Percentiles rank a stretch among this genome's conserved stretches.
Conservation (phyloP, 1,140 invertebrate genomes). For the Diploscapter pachys region DNA sequence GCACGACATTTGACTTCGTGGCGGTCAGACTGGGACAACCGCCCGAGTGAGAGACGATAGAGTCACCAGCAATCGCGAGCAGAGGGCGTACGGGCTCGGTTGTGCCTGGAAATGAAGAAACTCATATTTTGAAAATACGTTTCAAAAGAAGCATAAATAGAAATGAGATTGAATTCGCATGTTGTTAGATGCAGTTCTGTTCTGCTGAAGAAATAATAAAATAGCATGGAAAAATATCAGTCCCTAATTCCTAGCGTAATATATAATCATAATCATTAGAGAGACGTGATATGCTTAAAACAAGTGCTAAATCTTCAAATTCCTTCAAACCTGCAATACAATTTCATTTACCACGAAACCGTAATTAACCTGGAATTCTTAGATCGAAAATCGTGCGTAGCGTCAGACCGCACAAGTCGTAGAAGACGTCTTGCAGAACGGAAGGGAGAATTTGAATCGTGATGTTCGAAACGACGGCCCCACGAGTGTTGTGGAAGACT, state of each 20-base stretch:
- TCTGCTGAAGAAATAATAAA: not conserved
- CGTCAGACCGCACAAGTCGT: slow-evolving; percentile 88
- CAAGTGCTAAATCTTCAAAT: too few species aligned
- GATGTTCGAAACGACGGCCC: slow-evolving; percentile 66
- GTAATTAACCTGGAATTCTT: slow-evolving; percentile 72
- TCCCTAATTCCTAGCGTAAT: too few species aligned
- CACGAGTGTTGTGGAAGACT: slow-evolving; percentile 66
- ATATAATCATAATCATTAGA: too few species aligned
- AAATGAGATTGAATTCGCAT: too few species aligned
- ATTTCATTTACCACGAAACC: too few species aligned
- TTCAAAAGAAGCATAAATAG: too few species aligned
- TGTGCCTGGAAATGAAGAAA: slow-evolving; percentile 61
- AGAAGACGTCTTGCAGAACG: slow-evolving; percentile 79
- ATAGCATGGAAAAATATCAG: too few species aligned
- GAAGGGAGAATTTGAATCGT: slow-evolving; percentile 80
- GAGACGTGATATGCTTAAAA: too few species aligned
- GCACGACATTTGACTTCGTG: slow-evolving; percentile 69
- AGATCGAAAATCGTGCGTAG: slow-evolving; percentile 87
- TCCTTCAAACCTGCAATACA: too few species aligned
- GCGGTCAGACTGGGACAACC: slow-evolving; percentile 80
- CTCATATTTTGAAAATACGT: too few species aligned
- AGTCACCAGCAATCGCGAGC: slow-evolving; percentile 69
- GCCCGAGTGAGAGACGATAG: slow-evolving; percentile 69
- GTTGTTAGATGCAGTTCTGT: too few species aligned
- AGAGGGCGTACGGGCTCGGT: slow-evolving; percentile 84